Percentiles rank a stretch among this genome's conserved stretches.
Evolutionary conservation across 37 sponge, comb jelly and placozoan species (phyloP).

Genomic region (Cliona cf. orientalis): DNA sequence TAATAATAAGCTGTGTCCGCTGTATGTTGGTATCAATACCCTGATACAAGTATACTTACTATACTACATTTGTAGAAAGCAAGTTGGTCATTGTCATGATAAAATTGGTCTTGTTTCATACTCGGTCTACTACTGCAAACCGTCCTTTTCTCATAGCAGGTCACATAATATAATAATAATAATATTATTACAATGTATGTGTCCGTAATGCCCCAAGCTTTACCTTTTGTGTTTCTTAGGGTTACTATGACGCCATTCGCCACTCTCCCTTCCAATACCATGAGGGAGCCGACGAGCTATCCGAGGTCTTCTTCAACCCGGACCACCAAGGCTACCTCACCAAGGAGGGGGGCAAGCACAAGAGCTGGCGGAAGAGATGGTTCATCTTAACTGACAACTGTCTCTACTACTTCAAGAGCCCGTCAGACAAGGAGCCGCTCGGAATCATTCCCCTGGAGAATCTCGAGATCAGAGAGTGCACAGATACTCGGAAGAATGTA

Average conservation of each 20-base stretch:
- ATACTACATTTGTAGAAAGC: too few species aligned
- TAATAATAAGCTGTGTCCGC: too few species aligned
- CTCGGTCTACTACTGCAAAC: too few species aligned
- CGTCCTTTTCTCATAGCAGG: too few species aligned
- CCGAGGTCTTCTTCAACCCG: slow-evolving; percentile 90
- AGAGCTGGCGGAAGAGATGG: slow-evolving; percentile 85
- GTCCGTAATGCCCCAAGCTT: not conserved
- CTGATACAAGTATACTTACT: too few species aligned
- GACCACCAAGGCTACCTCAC: slow-evolving; percentile 84
- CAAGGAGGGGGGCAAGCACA: slow-evolving; percentile 94
- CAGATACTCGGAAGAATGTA: slow-evolving; percentile 63
- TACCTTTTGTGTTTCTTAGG: too few species aligned
- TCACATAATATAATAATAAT: too few species aligned
- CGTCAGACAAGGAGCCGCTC: slow-evolving; percentile 76
- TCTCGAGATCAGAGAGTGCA: slow-evolving; percentile 59
- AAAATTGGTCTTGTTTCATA: too few species aligned
- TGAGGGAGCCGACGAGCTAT: slow-evolving; percentile 77
- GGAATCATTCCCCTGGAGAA: slow-evolving; percentile 89
- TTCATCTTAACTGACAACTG: slow-evolving; percentile 95
- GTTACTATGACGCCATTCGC: slow-evolving; percentile 70
- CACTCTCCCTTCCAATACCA: slow-evolving; percentile 76
- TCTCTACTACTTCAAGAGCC: slow-evolving; percentile 91
- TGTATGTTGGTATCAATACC: too few species aligned
- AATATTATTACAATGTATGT: not conserved
- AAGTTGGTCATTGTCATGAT: too few species aligned